Conservation (phyloP, 2,113 vertebrate species). For the Pituophis catenifer region DNA sequence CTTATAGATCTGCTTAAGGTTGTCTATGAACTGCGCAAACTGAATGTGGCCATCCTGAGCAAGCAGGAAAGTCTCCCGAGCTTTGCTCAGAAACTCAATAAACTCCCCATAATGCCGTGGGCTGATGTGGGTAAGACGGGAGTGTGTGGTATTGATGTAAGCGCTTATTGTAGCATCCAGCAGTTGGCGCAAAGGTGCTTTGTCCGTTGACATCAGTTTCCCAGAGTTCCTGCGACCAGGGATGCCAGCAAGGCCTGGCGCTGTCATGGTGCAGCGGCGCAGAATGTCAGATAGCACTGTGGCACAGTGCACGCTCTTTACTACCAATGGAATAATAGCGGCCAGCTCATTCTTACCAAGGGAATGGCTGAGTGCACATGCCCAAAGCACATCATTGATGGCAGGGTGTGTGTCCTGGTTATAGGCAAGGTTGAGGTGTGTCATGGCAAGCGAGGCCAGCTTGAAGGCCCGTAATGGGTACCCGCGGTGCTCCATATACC, state of each 20-base stretch:
- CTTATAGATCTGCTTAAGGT: slow-evolving; percentile 99
- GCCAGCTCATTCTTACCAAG: slow-evolving; percentile 98
- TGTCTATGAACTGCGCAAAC: slow-evolving; percentile 98
- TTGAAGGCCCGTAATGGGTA: slow-evolving; percentile 96
- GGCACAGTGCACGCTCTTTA: slow-evolving; percentile 97
- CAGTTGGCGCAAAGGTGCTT: slow-evolving; percentile 92
- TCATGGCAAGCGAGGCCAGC: slow-evolving; percentile 94
- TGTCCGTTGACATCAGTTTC: slow-evolving; percentile 98
- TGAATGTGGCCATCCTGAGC: slow-evolving; percentile 96
- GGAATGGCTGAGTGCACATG: slow-evolving; percentile 95
- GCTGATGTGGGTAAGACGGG: slow-evolving; percentile 96
- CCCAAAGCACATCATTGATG: slow-evolving; percentile 98
- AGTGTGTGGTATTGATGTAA: slow-evolving; percentile 98
- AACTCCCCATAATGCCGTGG: slow-evolving; percentile 97
- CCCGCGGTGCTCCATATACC: slow-evolving; percentile 98
- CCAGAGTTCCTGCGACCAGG: slow-evolving; percentile 95
- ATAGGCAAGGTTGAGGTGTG: slow-evolving; percentile 96
- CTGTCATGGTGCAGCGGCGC: slow-evolving; percentile 94
- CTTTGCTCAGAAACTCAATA: slow-evolving; percentile 98
- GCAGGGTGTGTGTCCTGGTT: slow-evolving; percentile 98
- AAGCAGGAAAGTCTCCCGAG: slow-evolving; percentile 92
- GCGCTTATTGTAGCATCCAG: slow-evolving; percentile 95
- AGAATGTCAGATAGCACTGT: slow-evolving; percentile 97
- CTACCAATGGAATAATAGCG: slow-evolving; percentile 93
- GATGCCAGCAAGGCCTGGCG: slow-evolving; percentile 91